Evolutionary conservation across 2,113 vertebrate genomes (phyloP).

Genomic region (Tonatia bakeri): DNA sequence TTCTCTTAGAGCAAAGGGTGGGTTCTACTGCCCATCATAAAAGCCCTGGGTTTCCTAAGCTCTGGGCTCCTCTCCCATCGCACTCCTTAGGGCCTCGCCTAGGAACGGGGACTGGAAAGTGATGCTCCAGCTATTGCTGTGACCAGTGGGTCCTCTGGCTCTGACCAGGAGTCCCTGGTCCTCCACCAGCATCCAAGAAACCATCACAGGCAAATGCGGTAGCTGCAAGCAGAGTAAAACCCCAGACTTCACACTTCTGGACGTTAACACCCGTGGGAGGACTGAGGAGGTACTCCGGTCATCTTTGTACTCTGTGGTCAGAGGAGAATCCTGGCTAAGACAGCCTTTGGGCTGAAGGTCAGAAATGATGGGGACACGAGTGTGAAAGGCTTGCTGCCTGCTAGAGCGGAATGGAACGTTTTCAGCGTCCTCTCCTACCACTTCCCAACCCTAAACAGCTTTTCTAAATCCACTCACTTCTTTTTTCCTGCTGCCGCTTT

Average conservation of each 20-base stretch:
- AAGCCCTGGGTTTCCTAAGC: not conserved
- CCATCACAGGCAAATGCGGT: not conserved
- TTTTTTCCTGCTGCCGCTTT: not conserved
- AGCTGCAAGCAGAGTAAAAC: not conserved
- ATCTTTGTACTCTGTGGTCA: not conserved
- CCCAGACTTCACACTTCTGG: not conserved
- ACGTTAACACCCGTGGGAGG: not conserved
- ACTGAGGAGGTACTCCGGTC: not conserved
- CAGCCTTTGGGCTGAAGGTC: not conserved
- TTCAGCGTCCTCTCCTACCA: not conserved
- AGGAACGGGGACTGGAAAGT: not conserved
- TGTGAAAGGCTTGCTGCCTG: not conserved
- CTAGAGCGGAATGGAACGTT: not conserved
- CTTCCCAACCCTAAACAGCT: not conserved
- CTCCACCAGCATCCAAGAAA: not conserved
- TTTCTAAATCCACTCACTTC: not conserved
- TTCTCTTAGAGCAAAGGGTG: not conserved
- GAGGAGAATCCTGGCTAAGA: not conserved
- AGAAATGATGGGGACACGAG: not conserved
- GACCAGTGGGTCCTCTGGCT: not conserved
- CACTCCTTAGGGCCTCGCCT: too few species aligned
- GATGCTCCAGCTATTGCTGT: too few species aligned
- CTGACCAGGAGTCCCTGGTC: rapidly evolving
- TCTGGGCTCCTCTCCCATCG: not conserved
- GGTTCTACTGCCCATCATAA: not conserved